Conservation (phyloP, 2,888 invertebrate species). For the Smittia sp. region DNA sequence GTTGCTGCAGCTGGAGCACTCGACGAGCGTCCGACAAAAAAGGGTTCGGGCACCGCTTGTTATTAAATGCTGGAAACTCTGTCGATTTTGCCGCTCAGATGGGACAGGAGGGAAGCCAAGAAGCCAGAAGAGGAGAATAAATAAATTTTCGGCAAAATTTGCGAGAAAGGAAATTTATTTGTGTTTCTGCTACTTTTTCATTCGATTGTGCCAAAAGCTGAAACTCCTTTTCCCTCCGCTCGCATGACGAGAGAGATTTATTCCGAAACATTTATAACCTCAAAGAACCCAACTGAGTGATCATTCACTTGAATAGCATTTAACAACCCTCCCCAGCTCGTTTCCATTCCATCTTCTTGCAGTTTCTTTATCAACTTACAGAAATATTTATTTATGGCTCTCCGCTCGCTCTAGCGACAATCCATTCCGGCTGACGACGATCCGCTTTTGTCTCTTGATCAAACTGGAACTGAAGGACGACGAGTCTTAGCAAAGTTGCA, state of each 20-base stretch:
- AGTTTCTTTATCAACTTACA: conserved; percentile 15
- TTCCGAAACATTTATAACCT: conserved; percentile 13
- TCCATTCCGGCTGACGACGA: no score
- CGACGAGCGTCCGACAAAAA: neutral
- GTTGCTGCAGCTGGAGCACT: neutral
- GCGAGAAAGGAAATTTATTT: neutral
- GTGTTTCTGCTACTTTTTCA: neutral
- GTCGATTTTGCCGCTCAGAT: neutral
- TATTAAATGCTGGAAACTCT: neutral
- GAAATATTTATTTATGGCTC: conserved; percentile 21
- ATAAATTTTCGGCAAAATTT: neutral
- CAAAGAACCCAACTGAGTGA: conserved; percentile 15
- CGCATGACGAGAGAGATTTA: conserved; percentile 8
- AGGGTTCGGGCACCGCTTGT: neutral
- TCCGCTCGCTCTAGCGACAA: neutral
- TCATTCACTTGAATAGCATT: conserved; percentile 12
- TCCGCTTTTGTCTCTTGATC: neutral
- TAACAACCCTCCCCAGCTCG: neutral
- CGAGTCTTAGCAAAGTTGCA: neutral
- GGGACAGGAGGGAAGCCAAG: neutral
- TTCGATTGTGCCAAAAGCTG: neutral
- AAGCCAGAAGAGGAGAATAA: neutral
- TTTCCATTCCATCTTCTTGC: neutral
- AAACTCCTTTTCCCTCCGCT: neutral
- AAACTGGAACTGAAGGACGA: neutral